Percentiles rank a stretch among this genome's conserved stretches.
phyloP scores from a whole-genome alignment of 1,140 invertebrate genomes.

The Steinernema khuongi region DNA sequence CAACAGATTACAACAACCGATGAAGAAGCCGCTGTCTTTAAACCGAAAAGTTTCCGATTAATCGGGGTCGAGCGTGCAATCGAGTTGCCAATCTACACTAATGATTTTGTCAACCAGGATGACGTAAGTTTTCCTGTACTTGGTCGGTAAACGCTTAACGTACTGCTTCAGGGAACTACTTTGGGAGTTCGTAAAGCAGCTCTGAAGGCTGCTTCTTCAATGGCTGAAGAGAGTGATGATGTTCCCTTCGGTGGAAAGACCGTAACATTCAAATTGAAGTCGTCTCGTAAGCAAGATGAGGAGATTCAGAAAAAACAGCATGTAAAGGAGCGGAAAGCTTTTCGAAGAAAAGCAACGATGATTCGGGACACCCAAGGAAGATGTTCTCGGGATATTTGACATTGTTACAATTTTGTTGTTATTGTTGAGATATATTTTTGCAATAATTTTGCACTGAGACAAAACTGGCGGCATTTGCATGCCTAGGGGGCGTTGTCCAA shows the following conservation, averaged over 20 bases:
- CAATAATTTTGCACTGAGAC: no score
- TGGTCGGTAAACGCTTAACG: background rate
- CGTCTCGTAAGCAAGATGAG: background rate
- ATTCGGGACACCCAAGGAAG: no score
- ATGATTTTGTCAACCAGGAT: conserved; percentile 11
- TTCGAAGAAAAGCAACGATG: background rate
- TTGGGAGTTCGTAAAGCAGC: conserved; percentile 23
- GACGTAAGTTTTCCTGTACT: background rate
- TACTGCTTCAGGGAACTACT: background rate
- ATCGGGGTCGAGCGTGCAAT: conserved; percentile 16
- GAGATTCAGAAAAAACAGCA: background rate
- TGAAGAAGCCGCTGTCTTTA: conserved; percentile 15
- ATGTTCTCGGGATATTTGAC: background rate
- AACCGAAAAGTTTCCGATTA: conserved; percentile 8
- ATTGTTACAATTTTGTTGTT: background rate
- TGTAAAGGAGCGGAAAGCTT: background rate
- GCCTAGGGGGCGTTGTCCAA: conserved; percentile 8
- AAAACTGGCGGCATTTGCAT: background rate
- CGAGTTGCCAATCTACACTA: background rate
- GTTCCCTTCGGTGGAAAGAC: conserved; percentile 47
- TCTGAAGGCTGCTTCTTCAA: conserved; percentile 11
- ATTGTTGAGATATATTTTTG: background rate
- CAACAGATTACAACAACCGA: background rate
- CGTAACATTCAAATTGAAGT: conserved; percentile 44
- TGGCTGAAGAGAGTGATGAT: conserved; percentile 22